These are phyloP conservation scores for Drosophila baimaii DNA, from an alignment of 1,140 invertebrate species.

Conservation along the genomic window DNA sequence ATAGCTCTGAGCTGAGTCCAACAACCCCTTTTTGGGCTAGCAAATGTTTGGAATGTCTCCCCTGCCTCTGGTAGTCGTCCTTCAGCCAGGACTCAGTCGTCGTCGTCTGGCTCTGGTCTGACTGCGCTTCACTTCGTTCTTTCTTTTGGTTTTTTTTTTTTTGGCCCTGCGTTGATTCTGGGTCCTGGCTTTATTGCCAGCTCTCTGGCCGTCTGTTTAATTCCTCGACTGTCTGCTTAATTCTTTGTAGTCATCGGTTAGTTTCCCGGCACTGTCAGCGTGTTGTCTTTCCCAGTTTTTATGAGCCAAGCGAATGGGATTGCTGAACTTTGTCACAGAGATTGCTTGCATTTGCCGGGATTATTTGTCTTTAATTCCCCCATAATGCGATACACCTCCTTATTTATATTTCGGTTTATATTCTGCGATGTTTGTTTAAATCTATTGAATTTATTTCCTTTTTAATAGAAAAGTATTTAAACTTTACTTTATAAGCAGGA, in stretches of 20 bases:
- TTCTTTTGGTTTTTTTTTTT: slow-evolving; percentile 11
- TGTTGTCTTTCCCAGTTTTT: slow-evolving; percentile 22
- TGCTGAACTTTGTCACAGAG: slow-evolving; percentile 16
- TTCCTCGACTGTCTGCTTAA: slow-evolving; percentile 48
- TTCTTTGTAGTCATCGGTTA: slow-evolving; percentile 55
- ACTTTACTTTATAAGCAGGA: too few species aligned
- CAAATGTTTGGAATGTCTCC: slow-evolving; percentile 46
- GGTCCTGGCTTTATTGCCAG: slow-evolving; percentile 39
- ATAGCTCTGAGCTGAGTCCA: slow-evolving; percentile 64
- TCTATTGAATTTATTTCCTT: background rate
- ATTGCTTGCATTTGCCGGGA: slow-evolving; percentile 5
- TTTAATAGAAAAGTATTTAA: background rate
- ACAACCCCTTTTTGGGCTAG: slow-evolving; percentile 68
- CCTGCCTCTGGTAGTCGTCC: slow-evolving; percentile 14
- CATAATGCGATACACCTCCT: background rate
- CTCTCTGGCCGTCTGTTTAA: slow-evolving; percentile 30
- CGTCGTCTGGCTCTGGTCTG: slow-evolving; percentile 62
- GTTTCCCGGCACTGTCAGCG: slow-evolving; percentile 38
- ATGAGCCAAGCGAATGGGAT: slow-evolving; percentile 15
- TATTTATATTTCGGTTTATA: background rate
- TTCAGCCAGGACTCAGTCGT: slow-evolving; percentile 43
- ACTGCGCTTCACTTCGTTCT: slow-evolving; percentile 12
- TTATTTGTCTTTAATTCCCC: slow-evolving; percentile 1
- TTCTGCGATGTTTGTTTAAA: background rate
- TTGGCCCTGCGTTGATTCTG: slow-evolving; percentile 44